Evolutionary conservation across 2,888 invertebrate species (phyloP).

Genomic region (Troglohyphantes excavatus): DNA sequence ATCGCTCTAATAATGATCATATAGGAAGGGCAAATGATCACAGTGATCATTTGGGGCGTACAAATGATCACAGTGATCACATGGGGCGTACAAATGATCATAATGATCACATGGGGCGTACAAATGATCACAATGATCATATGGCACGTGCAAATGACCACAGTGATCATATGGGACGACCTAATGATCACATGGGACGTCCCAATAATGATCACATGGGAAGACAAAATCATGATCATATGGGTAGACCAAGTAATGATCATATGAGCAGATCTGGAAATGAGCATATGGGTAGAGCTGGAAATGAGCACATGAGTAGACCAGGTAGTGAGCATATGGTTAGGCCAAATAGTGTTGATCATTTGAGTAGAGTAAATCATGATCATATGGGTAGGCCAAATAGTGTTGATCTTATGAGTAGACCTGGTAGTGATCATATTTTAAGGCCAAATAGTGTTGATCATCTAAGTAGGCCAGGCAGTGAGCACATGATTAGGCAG

Average conservation of each 20-base stretch:
- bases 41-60: conserved; percentile 60
- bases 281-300: conserved; percentile 66
- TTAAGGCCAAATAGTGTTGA: conserved; percentile 59
- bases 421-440: conserved; percentile 41
- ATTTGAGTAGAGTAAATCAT: conserved; percentile 35
- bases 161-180: conserved; percentile 26
- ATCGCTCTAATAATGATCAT: conserved; percentile 49
- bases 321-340: conserved; percentile 62
- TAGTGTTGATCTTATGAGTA: conserved; percentile 64
- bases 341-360: conserved; percentile 66
- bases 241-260: conserved; percentile 53
- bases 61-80: conserved; percentile 29
- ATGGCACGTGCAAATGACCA: conserved; percentile 45
- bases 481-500: conserved; percentile 41
- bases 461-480: conserved; percentile 45
- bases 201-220: conserved; percentile 56
- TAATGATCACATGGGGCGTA: conserved; percentile 50
- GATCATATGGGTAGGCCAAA: conserved; percentile 62
- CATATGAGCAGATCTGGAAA: conserved; percentile 55
- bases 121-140: conserved; percentile 56
- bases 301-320: conserved; percentile 56
- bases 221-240: conserved; percentile 45
- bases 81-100: conserved; percentile 30
- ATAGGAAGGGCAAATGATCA: conserved; percentile 37
- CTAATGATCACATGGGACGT: conserved; percentile 51